Percentiles rank a stretch among this genome's conserved stretches.
Conservation (phyloP, 2,113 vertebrate genomes). For the Loxodonta africana region DNA sequence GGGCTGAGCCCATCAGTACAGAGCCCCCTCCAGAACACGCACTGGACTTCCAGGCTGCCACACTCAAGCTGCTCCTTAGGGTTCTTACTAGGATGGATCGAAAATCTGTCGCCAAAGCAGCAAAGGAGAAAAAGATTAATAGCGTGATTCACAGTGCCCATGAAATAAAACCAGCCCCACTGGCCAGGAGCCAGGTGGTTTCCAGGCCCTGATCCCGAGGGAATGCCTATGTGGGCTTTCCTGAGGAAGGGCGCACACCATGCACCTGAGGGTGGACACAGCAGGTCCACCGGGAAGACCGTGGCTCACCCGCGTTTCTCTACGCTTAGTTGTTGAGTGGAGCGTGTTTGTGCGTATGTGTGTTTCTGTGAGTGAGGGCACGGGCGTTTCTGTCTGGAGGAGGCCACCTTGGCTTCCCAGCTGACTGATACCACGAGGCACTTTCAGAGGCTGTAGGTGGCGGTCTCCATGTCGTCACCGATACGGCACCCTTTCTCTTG, state of each 20-base stretch:
- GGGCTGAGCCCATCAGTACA: not conserved
- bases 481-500: accelerated
- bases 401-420: not conserved
- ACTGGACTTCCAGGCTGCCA: not conserved
- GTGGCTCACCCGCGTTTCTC: accelerated
- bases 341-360: not conserved
- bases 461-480: not conserved
- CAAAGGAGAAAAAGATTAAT: not conserved
- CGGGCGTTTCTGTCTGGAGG: not conserved
- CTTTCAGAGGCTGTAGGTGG: not conserved
- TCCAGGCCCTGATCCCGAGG: not conserved
- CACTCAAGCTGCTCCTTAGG: accelerated
- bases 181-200: accelerated
- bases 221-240: not conserved
- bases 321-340: not conserved
- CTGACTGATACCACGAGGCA: not conserved
- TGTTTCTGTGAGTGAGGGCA: not conserved
- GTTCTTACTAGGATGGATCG: not conserved
- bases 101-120: not conserved
- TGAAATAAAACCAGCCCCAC: not conserved
- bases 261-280: not conserved
- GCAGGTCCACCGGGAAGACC: not conserved
- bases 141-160: not conserved
- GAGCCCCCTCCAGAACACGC: accelerated
- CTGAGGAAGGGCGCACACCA: not conserved